A percentile compares a stretch with the other conserved stretches of the same genome.
Evolutionary conservation across 2,888 invertebrate genomes (phyloP).

Genomic region (Xestoiulus laeticollis): DNA sequence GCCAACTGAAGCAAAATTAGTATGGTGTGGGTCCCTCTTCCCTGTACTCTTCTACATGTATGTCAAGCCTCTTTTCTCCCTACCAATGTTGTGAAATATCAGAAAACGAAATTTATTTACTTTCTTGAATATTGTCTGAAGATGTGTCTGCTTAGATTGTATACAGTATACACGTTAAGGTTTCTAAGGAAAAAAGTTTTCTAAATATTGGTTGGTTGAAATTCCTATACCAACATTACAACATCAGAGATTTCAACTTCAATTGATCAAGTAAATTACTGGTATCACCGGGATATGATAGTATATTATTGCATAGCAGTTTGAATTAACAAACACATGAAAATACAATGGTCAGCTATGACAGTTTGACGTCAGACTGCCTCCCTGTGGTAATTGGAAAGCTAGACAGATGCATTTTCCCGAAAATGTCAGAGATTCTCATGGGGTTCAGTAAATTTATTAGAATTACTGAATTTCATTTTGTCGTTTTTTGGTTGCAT

Average conservation of each 20-base stretch:
- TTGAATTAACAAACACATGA: no score
- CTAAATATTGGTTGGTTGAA: no score
- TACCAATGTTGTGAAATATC: background rate
- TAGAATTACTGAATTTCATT: background rate
- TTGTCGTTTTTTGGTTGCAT: background rate
- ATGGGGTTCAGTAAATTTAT: background rate
- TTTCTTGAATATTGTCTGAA: background rate
- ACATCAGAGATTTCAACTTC: no score
- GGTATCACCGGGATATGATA: no score
- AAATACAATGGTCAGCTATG: background rate
- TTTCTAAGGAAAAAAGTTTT: no score
- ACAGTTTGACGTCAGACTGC: background rate
- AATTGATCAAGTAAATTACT: no score
- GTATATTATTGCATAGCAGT: no score
- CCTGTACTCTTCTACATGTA: background rate
- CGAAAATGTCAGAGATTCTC: background rate
- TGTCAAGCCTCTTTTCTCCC: background rate
- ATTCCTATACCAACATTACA: no score
- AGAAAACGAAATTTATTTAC: background rate
- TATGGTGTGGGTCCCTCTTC: background rate
- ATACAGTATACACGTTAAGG: no score
- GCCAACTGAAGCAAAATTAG: conserved; percentile 26
- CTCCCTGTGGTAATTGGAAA: background rate
- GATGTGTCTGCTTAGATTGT: no score
- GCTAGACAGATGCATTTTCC: background rate